Percentiles rank a stretch among this genome's conserved stretches.
Evolutionary conservation across 2,113 vertebrate genomes (phyloP).

Genomic region (Epinephelus lanceolatus): DNA sequence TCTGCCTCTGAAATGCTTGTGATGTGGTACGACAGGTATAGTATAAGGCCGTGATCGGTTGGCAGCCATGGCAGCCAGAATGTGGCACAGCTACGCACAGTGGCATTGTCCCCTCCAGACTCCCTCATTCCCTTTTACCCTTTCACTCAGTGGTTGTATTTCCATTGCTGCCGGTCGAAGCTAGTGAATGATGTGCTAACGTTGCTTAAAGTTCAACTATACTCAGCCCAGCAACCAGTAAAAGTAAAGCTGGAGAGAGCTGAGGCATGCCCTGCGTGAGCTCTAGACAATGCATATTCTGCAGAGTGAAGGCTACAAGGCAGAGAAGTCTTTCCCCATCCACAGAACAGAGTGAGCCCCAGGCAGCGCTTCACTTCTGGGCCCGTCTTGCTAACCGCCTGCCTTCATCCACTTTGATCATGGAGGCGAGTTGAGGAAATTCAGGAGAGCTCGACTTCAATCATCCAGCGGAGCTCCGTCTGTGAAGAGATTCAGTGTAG

Average conservation of each 20-base stretch:
- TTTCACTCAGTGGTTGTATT: too few relatives aligned
- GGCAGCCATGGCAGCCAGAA: too few relatives aligned
- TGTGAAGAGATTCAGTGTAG: conserved; percentile 68
- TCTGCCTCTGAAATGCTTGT: too few relatives aligned
- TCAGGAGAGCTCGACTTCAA: conserved; percentile 74
- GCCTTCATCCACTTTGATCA: conserved; percentile 79
- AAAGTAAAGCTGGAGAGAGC: conserved; percentile 10
- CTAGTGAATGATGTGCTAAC: not conserved
- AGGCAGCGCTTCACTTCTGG: conserved; percentile 67
- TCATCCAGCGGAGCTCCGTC: conserved; percentile 56
- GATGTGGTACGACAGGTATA: too few relatives aligned
- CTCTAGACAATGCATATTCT: conserved; percentile 30
- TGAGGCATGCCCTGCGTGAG: not conserved
- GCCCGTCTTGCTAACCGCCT: conserved; percentile 64
- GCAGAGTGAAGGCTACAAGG: conserved; percentile 27
- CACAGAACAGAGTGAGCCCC: conserved; percentile 48
- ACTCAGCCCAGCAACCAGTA: not conserved
- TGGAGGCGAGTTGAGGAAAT: conserved; percentile 60
- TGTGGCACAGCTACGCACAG: too few relatives aligned
- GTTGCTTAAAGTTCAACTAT: not conserved
- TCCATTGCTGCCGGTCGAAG: too few relatives aligned
- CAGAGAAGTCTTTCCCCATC: conserved; percentile 43
- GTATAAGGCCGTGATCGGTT: too few relatives aligned
- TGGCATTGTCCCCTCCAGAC: too few relatives aligned
- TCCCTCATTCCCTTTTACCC: too few relatives aligned